Conservation (phyloP, 2,888 invertebrate genomes). For the Lamellibrachia columna region DNA sequence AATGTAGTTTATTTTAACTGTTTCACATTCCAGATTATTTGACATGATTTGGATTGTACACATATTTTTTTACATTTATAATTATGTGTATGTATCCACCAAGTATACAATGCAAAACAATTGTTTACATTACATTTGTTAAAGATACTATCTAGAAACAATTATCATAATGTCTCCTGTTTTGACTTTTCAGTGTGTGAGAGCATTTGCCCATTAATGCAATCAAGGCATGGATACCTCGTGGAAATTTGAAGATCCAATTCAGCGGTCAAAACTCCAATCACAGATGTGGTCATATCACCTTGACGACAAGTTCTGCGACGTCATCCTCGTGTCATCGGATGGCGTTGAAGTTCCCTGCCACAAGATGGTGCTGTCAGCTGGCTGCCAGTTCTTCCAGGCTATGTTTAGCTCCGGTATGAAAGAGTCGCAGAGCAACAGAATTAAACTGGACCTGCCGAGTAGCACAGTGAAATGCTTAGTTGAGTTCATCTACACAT, state of each 20-base stretch:
- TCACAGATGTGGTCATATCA: constrained; percentile 16
- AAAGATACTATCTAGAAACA: not conserved
- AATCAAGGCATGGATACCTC: not conserved
- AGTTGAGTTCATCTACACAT: constrained; percentile 3
- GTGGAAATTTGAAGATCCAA: not conserved
- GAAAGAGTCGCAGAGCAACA: not conserved
- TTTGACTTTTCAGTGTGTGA: not conserved
- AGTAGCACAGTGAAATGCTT: not conserved
- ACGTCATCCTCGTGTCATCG: not conserved
- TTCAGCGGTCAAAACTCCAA: constrained; percentile 12
- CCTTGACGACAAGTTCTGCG: constrained; percentile 5
- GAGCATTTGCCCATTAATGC: not conserved
- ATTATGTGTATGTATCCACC: not conserved
- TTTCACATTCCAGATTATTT: too few relatives aligned
- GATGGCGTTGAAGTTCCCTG: not conserved
- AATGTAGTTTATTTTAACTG: too few relatives aligned
- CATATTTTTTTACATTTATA: too few relatives aligned
- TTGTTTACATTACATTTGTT: not conserved
- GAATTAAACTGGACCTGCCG: not conserved
- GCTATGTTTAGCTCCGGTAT: not conserved
- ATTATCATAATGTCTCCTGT: not conserved
- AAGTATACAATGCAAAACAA: not conserved
- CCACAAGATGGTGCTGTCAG: not conserved
- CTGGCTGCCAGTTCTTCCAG: not conserved
- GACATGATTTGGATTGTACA: too few relatives aligned